Conservation (phyloP, 2,113 vertebrate species). For the Mobula hypostoma region DNA sequence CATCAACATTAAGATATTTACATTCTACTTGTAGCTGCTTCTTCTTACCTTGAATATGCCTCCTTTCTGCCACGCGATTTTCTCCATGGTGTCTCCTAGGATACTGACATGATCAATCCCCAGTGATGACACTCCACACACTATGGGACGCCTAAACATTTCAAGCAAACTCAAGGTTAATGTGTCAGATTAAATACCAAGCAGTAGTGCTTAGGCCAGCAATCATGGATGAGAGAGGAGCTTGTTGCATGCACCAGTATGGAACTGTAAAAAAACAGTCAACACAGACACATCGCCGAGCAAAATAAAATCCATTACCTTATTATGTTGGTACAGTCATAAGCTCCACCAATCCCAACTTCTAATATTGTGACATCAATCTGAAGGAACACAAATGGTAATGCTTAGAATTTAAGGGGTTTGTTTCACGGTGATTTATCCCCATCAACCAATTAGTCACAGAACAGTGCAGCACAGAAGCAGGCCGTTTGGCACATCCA, state of each 20-base stretch:
- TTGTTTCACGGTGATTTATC: background rate
- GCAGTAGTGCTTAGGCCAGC: background rate
- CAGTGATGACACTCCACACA: constrained; percentile 82
- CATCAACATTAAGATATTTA: background rate
- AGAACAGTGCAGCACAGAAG: too few species aligned
- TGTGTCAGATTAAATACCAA: background rate
- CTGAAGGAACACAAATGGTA: constrained; percentile 47
- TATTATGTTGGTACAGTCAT: constrained; percentile 92
- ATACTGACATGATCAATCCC: constrained; percentile 89
- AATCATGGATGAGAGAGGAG: background rate
- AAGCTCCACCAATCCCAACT: constrained; percentile 89
- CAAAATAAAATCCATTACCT: constrained; percentile 55
- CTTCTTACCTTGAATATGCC: constrained; percentile 91
- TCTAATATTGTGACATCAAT: constrained; percentile 83
- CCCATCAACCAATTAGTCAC: background rate
- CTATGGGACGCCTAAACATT: constrained; percentile 57
- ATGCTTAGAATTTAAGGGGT: background rate
- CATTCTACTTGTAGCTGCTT: background rate
- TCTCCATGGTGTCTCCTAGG: constrained; percentile 83
- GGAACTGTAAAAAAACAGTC: too few species aligned
- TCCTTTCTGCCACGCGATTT: constrained; percentile 96
- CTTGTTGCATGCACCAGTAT: too few species aligned
- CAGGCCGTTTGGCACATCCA: too few species aligned
- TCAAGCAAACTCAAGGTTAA: background rate
- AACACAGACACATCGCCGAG: background rate